Base-by-base conservation (phyloP, 2,888 invertebrate genomes). In the Crepidodera aurea region DNA sequence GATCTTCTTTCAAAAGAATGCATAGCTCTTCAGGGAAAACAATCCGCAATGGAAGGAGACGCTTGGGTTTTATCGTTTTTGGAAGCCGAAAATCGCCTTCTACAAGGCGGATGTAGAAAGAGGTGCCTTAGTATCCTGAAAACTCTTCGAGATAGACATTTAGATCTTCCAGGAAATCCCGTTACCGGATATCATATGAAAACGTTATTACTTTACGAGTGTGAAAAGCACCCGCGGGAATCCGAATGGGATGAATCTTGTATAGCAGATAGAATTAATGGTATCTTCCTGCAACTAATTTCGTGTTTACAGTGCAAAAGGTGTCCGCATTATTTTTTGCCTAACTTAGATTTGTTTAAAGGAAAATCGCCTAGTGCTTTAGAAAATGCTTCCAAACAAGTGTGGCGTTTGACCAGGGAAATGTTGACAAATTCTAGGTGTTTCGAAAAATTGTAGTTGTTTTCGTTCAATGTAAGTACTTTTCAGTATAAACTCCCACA, bases 281-380 rank as follows among this genome's bases (percentile, higher is more conserved):
- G 93, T 5, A 91, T 93, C 61, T 86, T 93, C 16, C 83, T 93
- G 60, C 93, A 94, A 79, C 83, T 94, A 55, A 93, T 94, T 71
- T 91, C 91, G 37, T 93, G 92, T 77, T 84, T 93, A 55, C 93
- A 94, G 81, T 93, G 92, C 75, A 86, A 91, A 53, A 83, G 91
- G 62, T 93, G 93, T 78, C 92, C 92, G 0, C 93, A 94, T 78
- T 93, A 93, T 77, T 93, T 93, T 79, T 82, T 93, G 48, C 92
- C 93, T 1, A 89, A 89, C 75, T 82, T 94, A 73, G 92, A 93
- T 80, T 83, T 93, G 42, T 91, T 94, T 79, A 89, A 90, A 76
- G 92, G 91, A 29, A 91, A 91, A 78, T 87, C 90, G 39, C 87
- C 89, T 1, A 87, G 88, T 68, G 87, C 89, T 6, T 81, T 93